These are phyloP conservation scores for Caracal caracal DNA, from an alignment of 2,113 vertebrate genomes.

Conservation along the genomic window DNA sequence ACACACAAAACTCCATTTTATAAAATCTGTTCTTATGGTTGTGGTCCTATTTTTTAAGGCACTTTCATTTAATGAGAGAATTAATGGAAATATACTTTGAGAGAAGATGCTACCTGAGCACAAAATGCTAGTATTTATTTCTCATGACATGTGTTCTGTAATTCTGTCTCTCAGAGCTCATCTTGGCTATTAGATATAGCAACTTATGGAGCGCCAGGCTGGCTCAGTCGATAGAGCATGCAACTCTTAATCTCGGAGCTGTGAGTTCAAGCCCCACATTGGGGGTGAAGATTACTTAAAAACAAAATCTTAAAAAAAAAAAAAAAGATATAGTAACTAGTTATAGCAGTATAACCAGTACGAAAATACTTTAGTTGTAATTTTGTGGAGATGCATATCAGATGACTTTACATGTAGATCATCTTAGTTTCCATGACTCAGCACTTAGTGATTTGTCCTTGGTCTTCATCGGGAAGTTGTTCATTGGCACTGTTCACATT, in stretches of 20 bases:
- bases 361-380: not conserved
- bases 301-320: not conserved
- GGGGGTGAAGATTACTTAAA: not conserved
- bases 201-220: not conserved
- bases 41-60: not conserved
- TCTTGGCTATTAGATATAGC: not conserved
- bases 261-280: not conserved
- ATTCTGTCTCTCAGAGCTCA: not conserved
- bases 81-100: not conserved
- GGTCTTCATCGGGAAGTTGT: not conserved
- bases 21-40: not conserved
- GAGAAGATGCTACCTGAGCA: not conserved
- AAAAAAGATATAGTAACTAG: not conserved
- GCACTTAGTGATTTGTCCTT: not conserved
- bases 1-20: not conserved
- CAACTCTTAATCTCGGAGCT: not conserved
- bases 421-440: not conserved
- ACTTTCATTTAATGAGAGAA: not conserved
- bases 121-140: not conserved
- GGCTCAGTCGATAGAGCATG: not conserved
- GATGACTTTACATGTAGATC: not conserved
- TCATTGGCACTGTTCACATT: too few relatives aligned
- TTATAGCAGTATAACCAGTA: not conserved
- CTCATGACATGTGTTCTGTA: not conserved
- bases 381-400: not conserved